Percentiles rank a stretch among this genome's conserved stretches.
Conservation (phyloP, 2,888 invertebrate species). For the Tiphia femorata region DNA sequence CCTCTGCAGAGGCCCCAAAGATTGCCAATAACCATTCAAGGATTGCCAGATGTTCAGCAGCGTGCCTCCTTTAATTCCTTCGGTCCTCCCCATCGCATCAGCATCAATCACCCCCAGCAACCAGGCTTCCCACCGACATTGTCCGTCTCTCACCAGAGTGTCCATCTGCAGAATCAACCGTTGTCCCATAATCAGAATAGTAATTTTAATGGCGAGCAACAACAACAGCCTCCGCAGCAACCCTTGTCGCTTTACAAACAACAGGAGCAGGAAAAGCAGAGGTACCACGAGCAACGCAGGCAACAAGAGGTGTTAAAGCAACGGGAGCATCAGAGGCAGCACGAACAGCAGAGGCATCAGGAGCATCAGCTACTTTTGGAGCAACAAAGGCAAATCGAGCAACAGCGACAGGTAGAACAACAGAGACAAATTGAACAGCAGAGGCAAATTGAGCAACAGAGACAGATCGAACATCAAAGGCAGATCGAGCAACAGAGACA, state of each 20-base stretch:
- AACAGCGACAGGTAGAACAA: constrained; percentile 48
- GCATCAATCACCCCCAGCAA: constrained; percentile 58
- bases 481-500: constrained; percentile 56
- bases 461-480: too few relatives aligned
- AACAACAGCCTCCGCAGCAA: constrained; percentile 31
- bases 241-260: constrained; percentile 38
- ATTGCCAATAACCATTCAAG: constrained; percentile 61
- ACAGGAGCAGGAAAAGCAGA: constrained; percentile 55
- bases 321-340: constrained; percentile 52
- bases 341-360: constrained; percentile 60
- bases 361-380: constrained; percentile 54
- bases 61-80: constrained; percentile 58
- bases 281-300: constrained; percentile 54
- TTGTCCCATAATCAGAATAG: constrained; percentile 27
- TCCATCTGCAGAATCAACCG: constrained; percentile 54
- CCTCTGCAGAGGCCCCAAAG: constrained; percentile 51
- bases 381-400: constrained; percentile 53
- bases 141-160: constrained; percentile 58
- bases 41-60: constrained; percentile 62
- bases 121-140: constrained; percentile 52
- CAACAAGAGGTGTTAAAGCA: constrained; percentile 63
- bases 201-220: constrained; percentile 35
- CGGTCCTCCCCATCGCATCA: constrained; percentile 67
- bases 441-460: constrained; percentile 43
- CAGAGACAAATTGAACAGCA: constrained; percentile 45